These are phyloP conservation scores for Limanda limanda DNA, from an alignment of 2,113 vertebrate genomes.

Conservation along the genomic window DNA sequence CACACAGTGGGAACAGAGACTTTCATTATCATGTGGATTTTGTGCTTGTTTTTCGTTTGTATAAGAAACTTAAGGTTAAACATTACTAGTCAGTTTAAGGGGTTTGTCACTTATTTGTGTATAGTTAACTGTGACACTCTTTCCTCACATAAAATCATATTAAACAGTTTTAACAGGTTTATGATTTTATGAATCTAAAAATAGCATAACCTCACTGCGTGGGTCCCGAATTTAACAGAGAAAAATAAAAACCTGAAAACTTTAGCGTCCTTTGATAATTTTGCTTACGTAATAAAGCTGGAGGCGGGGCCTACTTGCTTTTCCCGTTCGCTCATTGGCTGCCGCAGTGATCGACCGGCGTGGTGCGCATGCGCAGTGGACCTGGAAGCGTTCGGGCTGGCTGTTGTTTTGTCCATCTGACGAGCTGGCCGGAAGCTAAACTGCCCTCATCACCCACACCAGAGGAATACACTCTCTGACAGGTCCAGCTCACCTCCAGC, in stretches of 20 bases:
- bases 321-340: conserved; percentile 56
- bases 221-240: too few species aligned
- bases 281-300: background rate
- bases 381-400: conserved; percentile 39
- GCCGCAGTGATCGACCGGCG: background rate
- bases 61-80: background rate
- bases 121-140: too few species aligned
- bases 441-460: background rate
- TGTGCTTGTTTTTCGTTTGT: background rate
- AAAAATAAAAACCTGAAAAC: background rate
- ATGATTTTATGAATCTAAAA: too few species aligned
- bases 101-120: too few species aligned
- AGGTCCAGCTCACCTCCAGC: accelerated
- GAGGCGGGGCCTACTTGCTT: conserved; percentile 31
- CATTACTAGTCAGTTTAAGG: background rate
- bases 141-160: too few species aligned
- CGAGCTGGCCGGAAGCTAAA: conserved; percentile 53
- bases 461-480: background rate
- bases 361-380: conserved; percentile 42
- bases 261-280: background rate
- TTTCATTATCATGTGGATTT: background rate
- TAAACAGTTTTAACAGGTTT: too few species aligned
- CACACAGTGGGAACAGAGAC: background rate
- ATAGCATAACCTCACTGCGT: too few species aligned
- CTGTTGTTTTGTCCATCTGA: conserved; percentile 1